These are phyloP conservation scores for Nysson spinosus DNA, from an alignment of 2,888 invertebrate species.

Conservation along the genomic window DNA sequence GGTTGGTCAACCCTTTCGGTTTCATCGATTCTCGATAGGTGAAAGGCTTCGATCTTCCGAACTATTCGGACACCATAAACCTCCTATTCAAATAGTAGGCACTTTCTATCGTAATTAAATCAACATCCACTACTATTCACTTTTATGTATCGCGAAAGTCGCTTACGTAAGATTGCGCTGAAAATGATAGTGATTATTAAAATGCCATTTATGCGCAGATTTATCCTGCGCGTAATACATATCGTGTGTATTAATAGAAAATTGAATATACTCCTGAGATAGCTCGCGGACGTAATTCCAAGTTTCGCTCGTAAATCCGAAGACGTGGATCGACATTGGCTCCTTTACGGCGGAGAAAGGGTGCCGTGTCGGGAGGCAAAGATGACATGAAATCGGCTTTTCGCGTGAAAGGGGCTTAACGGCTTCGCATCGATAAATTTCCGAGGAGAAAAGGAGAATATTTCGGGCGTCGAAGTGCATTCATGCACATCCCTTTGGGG, in stretches of 20 bases:
- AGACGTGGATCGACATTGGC: conserved; percentile 35
- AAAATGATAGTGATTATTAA: no score
- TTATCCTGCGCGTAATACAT: no score
- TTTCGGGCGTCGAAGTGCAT: conserved; percentile 64
- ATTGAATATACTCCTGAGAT: conserved; percentile 13
- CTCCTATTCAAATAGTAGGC: no score
- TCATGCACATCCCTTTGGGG: conserved; percentile 57
- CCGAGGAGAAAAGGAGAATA: conserved; percentile 47
- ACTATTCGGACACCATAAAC: conserved; percentile 32
- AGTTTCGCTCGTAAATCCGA: conserved; percentile 37
- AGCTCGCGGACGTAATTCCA: conserved; percentile 8
- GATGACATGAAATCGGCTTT: conserved; percentile 57
- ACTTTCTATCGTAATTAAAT: no score
- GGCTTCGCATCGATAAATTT: conserved; percentile 60
- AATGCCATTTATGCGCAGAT: no score
- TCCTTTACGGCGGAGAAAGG: conserved; percentile 21
- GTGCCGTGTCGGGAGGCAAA: conserved; percentile 19
- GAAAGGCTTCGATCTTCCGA: conserved; percentile 27
- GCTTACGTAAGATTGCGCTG: no score
- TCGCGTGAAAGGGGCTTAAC: conserved; percentile 54
- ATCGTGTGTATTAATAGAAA: conserved; percentile 10
- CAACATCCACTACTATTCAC: no score
- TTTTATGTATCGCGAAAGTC: no score
- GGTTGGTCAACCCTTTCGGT: conserved; percentile 40
- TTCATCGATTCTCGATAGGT: conserved; percentile 46